A percentile compares a stretch with the other conserved stretches of the same genome.
phyloP scores from a whole-genome alignment of 2,797 vertebrate genomes.

The Argentina silus region DNA sequence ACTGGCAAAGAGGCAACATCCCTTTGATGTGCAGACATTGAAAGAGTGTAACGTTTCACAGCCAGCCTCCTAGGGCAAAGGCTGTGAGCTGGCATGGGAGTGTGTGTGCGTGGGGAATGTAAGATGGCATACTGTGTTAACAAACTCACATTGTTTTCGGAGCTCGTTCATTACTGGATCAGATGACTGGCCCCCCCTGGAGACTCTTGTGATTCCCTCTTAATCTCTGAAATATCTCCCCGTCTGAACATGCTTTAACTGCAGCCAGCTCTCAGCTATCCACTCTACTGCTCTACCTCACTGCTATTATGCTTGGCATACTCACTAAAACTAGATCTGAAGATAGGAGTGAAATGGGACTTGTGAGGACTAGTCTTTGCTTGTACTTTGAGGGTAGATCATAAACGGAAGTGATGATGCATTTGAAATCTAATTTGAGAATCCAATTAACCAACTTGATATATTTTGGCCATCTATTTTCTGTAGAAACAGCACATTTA shows the following conservation, averaged over 20 bases:
- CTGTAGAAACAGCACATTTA: not conserved
- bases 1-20: slow-evolving; percentile 42
- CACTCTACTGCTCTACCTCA: slow-evolving; percentile 18
- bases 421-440: not conserved
- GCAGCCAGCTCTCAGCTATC: slow-evolving; percentile 38
- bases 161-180: slow-evolving; percentile 58
- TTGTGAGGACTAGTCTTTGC: slow-evolving; percentile 54
- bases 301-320: slow-evolving; percentile 59
- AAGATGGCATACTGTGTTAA: slow-evolving; percentile 28
- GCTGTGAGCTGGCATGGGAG: slow-evolving; percentile 23
- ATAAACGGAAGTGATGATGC: slow-evolving; percentile 1
- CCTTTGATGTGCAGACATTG: slow-evolving; percentile 57
- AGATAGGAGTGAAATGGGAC: slow-evolving; percentile 61
- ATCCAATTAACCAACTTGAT: not conserved
- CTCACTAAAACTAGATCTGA: slow-evolving; percentile 62
- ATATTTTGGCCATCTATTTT: not conserved
- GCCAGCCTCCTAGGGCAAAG: slow-evolving; percentile 35
- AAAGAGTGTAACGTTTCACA: slow-evolving; percentile 45
- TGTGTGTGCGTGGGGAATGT: slow-evolving; percentile 19
- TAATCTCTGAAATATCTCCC: slow-evolving; percentile 70
- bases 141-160: slow-evolving; percentile 44
- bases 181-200: slow-evolving; percentile 52
- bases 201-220: slow-evolving; percentile 55
- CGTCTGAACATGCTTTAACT: slow-evolving; percentile 70
- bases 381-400: slow-evolving; percentile 42